Base-by-base conservation (phyloP, 2,888 invertebrate genomes). In the Lamellibrachia columna region DNA sequence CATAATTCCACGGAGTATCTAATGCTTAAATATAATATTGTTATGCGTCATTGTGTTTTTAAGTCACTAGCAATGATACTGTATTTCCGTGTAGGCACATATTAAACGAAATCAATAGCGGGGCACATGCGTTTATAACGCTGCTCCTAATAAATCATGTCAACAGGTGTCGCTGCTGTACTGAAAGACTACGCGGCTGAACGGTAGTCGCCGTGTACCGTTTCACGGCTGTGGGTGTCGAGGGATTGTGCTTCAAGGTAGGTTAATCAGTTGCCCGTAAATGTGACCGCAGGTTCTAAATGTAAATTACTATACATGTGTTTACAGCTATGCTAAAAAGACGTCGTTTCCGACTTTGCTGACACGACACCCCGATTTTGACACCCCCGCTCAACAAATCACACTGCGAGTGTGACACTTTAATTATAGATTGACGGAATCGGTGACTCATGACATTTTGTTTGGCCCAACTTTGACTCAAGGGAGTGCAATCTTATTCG, bases 141-240 rank as follows among this genome's bases (percentile, higher is more conserved):
- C 75, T 75, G 15, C 22, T 22, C 75, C 75, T 75, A 75, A 75
- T 75, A 75, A n/a, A 75, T 75, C 22, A 22, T 22, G 22, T 22
- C n/a, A 75, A 75, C 75, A 75, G 75, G 75, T 75, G 75, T 22
- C 75, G 75, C 75, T 22, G n/a, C 75, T 75, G 75, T 75, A 75
- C 75, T 22, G 75, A 75, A 75, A 22, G 75, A 15, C 75, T 22
- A 75, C 75, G 22, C 75, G 75, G 75, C 6, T 75, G 15, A 75
- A n/a, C 0, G 75, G 75, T 75, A n/a, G 75, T 75, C 75, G 22
- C 75, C n/a, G 75, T 15, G 75, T 75, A 75, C 75, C 22, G 75
- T 75, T 75, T 75, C 75, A 22, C 22, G 75, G 22, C 75, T 22
- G 75, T 15, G 6, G 75, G 75, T 75, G 75, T 75, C 75, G n/a